Conservation (phyloP, 2,797 vertebrate genomes). For the Chrosomus eos region DNA sequence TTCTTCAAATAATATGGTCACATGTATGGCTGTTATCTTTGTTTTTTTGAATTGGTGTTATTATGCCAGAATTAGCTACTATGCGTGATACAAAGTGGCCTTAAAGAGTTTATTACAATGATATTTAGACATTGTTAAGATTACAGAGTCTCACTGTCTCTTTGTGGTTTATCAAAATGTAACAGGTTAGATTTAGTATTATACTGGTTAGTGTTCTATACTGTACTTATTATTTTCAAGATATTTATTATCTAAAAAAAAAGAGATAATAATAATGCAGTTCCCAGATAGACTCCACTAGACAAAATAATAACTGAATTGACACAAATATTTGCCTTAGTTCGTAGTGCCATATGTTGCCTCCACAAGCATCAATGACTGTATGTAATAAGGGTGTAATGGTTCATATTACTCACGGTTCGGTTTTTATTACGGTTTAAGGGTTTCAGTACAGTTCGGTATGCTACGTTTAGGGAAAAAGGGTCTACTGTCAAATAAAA, state of each 20-base stretch:
- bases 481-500: too few relatives aligned
- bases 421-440: too few relatives aligned
- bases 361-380: not conserved
- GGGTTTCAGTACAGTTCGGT: too few relatives aligned
- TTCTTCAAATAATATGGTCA: slow-evolving; percentile 26
- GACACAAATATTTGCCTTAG: not conserved
- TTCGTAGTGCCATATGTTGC: not conserved
- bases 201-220: not conserved
- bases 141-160: not conserved
- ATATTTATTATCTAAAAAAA: not conserved
- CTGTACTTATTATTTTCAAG: not conserved
- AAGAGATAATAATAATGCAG: not conserved
- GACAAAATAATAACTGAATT: not conserved
- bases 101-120: slow-evolving; percentile 3
- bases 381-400: not conserved
- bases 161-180: not conserved
- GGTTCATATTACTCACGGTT: too few relatives aligned
- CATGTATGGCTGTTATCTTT: slow-evolving; percentile 23
- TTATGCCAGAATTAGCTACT: not conserved
- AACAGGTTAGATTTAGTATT: not conserved
- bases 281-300: not conserved
- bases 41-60: not conserved
- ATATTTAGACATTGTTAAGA: not conserved
- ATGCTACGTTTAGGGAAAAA: not conserved
- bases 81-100: not conserved